Percentiles rank a stretch among this genome's conserved stretches.
These are phyloP conservation scores for Nephrotoma flavescens DNA, from an alignment of 2,888 invertebrate species.

Conservation along the genomic window DNA sequence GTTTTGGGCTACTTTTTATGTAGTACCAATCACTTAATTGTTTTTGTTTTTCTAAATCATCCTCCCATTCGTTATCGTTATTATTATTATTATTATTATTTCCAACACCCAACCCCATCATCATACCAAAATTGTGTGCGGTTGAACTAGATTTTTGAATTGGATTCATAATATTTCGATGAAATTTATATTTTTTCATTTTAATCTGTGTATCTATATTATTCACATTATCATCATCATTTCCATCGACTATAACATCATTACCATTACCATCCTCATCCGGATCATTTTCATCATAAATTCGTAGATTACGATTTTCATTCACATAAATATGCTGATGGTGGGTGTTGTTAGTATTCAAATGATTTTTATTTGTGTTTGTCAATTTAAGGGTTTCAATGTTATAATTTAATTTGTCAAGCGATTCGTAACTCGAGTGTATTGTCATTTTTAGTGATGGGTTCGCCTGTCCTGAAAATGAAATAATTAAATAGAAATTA, in stretches of 20 bases:
- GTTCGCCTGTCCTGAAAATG: conserved; percentile 2
- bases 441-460: neutral
- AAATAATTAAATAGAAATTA: neutral
- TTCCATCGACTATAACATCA: neutral
- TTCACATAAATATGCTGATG: neutral
- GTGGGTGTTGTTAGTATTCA: neutral
- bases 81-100: neutral
- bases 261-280: neutral
- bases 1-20: conserved; percentile 16
- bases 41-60: conserved; percentile 15
- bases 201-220: neutral
- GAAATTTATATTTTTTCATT: neutral
- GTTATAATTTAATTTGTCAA: conserved; percentile 18
- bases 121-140: neutral
- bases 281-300: neutral
- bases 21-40: conserved; percentile 20
- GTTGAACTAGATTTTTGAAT: neutral
- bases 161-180: neutral
- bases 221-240: neutral
- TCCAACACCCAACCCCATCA: neutral
- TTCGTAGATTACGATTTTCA: neutral
- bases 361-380: conserved; percentile 9
- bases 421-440: conserved; percentile 18
- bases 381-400: conserved; percentile 17
- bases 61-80: neutral